A percentile compares a stretch with the other conserved stretches of the same genome.
Conservation (phyloP, 2,888 invertebrate species). For the Bruchidius siliquastri region DNA sequence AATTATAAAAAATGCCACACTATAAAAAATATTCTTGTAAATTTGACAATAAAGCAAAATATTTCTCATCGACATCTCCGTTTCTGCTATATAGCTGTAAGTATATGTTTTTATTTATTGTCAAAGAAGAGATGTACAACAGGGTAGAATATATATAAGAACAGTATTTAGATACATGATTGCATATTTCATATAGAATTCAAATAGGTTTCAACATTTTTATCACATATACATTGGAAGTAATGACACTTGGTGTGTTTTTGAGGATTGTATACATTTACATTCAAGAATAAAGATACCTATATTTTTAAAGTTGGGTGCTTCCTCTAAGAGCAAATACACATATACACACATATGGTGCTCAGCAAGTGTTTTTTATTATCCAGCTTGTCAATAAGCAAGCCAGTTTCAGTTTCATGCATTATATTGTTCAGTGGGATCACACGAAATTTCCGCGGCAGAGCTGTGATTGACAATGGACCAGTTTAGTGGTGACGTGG, state of each 20-base stretch:
- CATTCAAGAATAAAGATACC: background rate
- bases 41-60: no score
- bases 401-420: background rate
- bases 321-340: background rate
- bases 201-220: constrained; percentile 22
- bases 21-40: no score
- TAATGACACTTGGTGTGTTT: constrained; percentile 28
- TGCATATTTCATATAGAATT: constrained; percentile 21
- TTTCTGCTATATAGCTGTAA: background rate
- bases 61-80: background rate
- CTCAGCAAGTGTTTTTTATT: background rate
- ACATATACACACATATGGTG: background rate
- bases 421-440: no score
- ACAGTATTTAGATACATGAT: constrained; percentile 1
- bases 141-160: constrained; percentile 9
- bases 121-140: constrained; percentile 20
- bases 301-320: constrained; percentile 2
- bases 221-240: constrained; percentile 43
- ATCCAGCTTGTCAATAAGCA: background rate
- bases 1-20: no score
- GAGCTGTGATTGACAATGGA: no score
- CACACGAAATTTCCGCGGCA: no score
- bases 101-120: constrained; percentile 18
- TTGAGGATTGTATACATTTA: constrained; percentile 11
- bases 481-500: no score